Evolutionary conservation across 2,113 vertebrate species (phyloP), one percentile per base, ranked within the genome.

Genomic region (Choloepus hoffmanni): DNA sequence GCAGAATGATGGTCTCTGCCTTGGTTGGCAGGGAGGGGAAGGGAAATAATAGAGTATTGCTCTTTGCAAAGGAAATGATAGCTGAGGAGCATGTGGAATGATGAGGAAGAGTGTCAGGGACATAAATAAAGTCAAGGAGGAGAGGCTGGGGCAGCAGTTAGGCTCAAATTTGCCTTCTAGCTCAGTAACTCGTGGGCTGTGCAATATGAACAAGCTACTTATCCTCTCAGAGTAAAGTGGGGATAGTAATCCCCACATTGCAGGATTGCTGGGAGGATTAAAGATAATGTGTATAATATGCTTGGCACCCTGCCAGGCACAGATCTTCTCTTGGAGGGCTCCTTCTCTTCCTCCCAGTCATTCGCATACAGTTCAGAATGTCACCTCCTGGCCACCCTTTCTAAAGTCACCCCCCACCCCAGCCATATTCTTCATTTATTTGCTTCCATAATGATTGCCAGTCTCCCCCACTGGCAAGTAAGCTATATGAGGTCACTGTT

Each of bases 21-120:
- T 78, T 84, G 13, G 5, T 53, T 77, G 26, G 26, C 36, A 28
- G 55, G 55, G 48, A 21, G 36, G 53, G 14, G 13, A 67, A 76
- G 33, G 33, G 33, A 72, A 67, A 73, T 53, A 53, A 72, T 60
- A 8, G 33, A n/a, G 43, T 63, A 23, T 62, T 68, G 16, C 53
- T 93, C 55, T 94, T 83, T 94, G 30, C 70, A 40, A 96, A 92
- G 36, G 50, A 85, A 76, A 70, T 36, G 16, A 24, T 55, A 85
- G 18, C 77, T 63, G 48, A 88, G 21, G 58, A 88, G 33, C 13
- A 68, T 33, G 12, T 50, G 45, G 23, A 86, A 87, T 72, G 62
- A 63, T 14, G 6, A 68, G 45, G 10, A 76, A 70, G 36, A 58
- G 8, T 79, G 84, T 3, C 21, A 82, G 85, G 90, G 30, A 26